phyloP scores from a whole-genome alignment of 2,113 vertebrate genomes.

The Seriola quinqueradiata region DNA sequence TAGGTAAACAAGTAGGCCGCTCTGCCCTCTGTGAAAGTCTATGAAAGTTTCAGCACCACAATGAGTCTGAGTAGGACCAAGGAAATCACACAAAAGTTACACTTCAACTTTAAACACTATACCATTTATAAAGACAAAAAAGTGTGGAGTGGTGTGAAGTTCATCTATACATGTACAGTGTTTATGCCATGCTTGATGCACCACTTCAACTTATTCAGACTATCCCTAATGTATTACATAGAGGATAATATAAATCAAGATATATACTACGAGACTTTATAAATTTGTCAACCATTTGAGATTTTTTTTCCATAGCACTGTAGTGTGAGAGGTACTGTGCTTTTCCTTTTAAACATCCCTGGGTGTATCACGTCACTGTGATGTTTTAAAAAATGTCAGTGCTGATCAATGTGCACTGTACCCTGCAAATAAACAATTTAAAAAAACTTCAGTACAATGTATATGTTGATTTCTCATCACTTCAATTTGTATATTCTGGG shows the following conservation, averaged over 20 bases:
- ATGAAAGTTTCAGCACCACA: neutral
- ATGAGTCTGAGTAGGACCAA: neutral
- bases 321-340: neutral
- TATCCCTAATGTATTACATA: no score
- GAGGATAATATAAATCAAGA: no score
- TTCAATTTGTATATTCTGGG: no score
- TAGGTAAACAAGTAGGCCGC: constrained; percentile 53
- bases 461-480: no score
- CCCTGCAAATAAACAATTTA: no score
- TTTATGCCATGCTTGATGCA: neutral
- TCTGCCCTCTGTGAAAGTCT: constrained; percentile 40
- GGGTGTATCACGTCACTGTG: neutral
- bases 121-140: neutral
- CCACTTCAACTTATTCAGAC: no score
- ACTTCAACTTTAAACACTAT: neutral
- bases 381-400: no score
- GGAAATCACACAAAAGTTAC: neutral
- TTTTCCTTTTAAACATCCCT: neutral
- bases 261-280: no score
- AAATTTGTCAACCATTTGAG: neutral
- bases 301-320: neutral
- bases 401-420: no score
- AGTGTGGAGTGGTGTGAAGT: neutral
- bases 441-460: no score
- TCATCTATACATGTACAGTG: neutral